phyloP scores from a whole-genome alignment of 2,797 vertebrate species.

The Furcifer pardalis region DNA sequence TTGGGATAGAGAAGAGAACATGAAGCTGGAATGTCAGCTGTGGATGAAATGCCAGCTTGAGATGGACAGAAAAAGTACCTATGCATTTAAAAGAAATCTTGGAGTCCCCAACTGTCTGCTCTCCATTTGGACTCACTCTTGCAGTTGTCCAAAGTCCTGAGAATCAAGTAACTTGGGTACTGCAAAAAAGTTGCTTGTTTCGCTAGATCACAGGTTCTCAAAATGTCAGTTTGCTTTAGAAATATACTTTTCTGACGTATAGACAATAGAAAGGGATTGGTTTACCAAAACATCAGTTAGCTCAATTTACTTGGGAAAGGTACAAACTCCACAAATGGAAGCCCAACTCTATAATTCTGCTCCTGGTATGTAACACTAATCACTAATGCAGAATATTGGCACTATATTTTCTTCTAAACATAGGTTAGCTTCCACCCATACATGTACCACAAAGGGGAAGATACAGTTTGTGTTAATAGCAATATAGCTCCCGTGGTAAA shows the following conservation, averaged over 20 bases:
- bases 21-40: background rate
- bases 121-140: background rate
- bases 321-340: background rate
- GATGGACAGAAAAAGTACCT: background rate
- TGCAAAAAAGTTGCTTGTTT: too few species aligned
- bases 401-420: background rate
- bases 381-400: background rate
- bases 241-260: background rate
- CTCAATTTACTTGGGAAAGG: background rate
- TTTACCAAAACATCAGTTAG: background rate
- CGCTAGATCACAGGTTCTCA: too few species aligned
- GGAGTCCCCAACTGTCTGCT: background rate
- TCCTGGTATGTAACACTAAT: background rate
- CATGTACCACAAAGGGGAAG: background rate
- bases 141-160: slow-evolving; percentile 10
- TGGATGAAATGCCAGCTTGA: background rate
- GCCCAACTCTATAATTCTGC: background rate
- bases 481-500: too few species aligned
- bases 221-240: background rate
- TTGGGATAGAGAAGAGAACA: background rate
- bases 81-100: background rate
- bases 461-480: too few species aligned
- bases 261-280: background rate
- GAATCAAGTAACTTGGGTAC: background rate
- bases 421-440: background rate